A percentile compares a stretch with the other conserved stretches of the same genome.
These are phyloP conservation scores for Alexandromys fortis DNA, from an alignment of 2,113 vertebrate species.

Conservation along the genomic window DNA sequence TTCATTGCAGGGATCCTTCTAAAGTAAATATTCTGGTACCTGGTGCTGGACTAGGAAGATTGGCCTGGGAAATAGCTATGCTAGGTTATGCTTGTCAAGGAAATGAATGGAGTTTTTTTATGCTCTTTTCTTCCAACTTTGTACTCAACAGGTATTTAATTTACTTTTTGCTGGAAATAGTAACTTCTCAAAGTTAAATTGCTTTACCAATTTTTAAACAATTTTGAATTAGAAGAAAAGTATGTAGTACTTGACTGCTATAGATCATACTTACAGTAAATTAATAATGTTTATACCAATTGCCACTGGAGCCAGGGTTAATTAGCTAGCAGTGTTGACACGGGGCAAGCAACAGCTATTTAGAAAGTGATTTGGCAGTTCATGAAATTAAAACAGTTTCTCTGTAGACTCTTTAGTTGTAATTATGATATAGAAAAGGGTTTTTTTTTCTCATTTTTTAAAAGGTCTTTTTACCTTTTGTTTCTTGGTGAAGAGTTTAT, in stretches of 20 bases:
- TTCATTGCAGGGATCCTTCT: conserved; percentile 94
- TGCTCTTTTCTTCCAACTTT: conserved; percentile 99
- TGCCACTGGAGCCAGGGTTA: conserved; percentile 11
- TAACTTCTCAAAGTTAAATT: conserved; percentile 73
- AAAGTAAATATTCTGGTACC: conserved; percentile 97
- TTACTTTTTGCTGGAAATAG: conserved; percentile 79
- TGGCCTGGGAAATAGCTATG: conserved; percentile 98
- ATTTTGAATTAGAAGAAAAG: conserved; percentile 70
- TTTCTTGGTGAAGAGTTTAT: conserved; percentile 37
- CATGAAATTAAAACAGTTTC: conserved; percentile 17
- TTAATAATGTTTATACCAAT: conserved; percentile 35
- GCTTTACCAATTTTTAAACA: conserved; percentile 66
- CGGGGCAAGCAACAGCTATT: background rate
- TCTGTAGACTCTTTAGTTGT: conserved; percentile 36
- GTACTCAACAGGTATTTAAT: conserved; percentile 96
- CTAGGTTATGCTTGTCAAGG: conserved; percentile 98
- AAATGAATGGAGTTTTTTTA: conserved; percentile 99
- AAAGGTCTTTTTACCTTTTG: background rate
- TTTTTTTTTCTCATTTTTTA: background rate
- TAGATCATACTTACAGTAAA: conserved; percentile 36
- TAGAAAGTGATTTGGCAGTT: conserved; percentile 34
- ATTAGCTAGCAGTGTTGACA: conserved; percentile 36
- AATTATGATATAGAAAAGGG: background rate
- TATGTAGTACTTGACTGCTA: conserved; percentile 41
- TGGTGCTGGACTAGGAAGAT: conserved; percentile 97